Conservation (phyloP, 1,140 invertebrate species). For the Colletes gigas region DNA sequence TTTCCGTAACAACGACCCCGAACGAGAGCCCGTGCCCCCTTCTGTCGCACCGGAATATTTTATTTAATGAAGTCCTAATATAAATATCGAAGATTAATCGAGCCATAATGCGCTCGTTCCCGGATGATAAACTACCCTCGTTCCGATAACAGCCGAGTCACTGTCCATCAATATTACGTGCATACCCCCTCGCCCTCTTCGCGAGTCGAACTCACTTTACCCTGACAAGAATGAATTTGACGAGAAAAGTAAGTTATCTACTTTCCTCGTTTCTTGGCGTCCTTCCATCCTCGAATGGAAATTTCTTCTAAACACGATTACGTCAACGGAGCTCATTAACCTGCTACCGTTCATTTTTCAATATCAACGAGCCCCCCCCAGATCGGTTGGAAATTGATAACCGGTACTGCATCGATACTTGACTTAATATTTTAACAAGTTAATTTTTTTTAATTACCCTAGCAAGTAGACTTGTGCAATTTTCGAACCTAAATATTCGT, state of each 20-base stretch:
- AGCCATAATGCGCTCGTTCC: constrained; percentile 72
- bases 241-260: constrained; percentile 66
- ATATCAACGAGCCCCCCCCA: constrained; percentile 44
- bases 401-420: not conserved
- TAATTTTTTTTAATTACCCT: no score
- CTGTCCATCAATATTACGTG: constrained; percentile 74
- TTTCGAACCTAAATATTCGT: no score
- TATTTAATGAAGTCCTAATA: constrained; percentile 73
- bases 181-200: constrained; percentile 28
- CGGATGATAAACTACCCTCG: constrained; percentile 72
- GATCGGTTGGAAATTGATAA: not conserved
- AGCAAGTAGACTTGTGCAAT: no score
- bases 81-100: constrained; percentile 78
- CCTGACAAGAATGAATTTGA: constrained; percentile 57
- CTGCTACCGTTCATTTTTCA: constrained; percentile 49
- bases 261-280: constrained; percentile 54
- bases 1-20: constrained; percentile 8
- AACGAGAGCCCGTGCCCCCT: constrained; percentile 1
- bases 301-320: constrained; percentile 60
- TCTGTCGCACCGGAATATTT: constrained; percentile 53
- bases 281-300: constrained; percentile 35
- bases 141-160: constrained; percentile 70
- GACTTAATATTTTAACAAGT: no score
- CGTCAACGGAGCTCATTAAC: constrained; percentile 56
- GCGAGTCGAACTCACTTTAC: constrained; percentile 58